phyloP scores from a whole-genome alignment of 1,140 invertebrate species.

The Diorhabda sublineata region DNA sequence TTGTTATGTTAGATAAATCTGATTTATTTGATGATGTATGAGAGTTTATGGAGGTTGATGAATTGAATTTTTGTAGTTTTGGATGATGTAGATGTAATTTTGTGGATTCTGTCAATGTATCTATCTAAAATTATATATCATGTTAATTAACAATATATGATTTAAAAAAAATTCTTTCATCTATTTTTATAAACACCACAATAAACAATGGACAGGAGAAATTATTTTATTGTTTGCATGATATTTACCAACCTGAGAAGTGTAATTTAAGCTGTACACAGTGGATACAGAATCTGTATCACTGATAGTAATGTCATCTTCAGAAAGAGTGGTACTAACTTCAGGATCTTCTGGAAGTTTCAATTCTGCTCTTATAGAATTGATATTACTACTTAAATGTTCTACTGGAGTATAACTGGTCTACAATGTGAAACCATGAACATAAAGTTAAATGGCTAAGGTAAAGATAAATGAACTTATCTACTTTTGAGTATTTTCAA shows the following conservation, averaged over 20 bases:
- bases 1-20: slow-evolving; percentile 26
- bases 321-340: slow-evolving; percentile 28
- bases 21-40: slow-evolving; percentile 29
- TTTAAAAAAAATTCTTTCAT: no score
- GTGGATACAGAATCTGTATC: slow-evolving; percentile 44
- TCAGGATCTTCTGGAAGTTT: slow-evolving; percentile 40
- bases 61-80: slow-evolving; percentile 29
- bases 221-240: no score
- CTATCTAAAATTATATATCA: neutral
- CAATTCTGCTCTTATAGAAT: slow-evolving; percentile 39
- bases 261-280: slow-evolving; percentile 33
- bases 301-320: slow-evolving; percentile 41
- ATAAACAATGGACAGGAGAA: no score
- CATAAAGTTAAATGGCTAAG: neutral
- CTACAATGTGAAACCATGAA: slow-evolving; percentile 24
- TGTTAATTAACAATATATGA: neutral
- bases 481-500: no score
- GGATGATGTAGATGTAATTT: slow-evolving; percentile 1
- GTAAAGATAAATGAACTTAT: slow-evolving; percentile 6
- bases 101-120: neutral
- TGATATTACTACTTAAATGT: slow-evolving; percentile 39
- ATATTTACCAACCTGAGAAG: slow-evolving; percentile 19
- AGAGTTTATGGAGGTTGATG: slow-evolving; percentile 29
- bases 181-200: no score
- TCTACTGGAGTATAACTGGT: slow-evolving; percentile 41